These are phyloP conservation scores for Margarornis squamiger DNA, from an alignment of 2,797 vertebrate genomes.

Conservation along the genomic window DNA sequence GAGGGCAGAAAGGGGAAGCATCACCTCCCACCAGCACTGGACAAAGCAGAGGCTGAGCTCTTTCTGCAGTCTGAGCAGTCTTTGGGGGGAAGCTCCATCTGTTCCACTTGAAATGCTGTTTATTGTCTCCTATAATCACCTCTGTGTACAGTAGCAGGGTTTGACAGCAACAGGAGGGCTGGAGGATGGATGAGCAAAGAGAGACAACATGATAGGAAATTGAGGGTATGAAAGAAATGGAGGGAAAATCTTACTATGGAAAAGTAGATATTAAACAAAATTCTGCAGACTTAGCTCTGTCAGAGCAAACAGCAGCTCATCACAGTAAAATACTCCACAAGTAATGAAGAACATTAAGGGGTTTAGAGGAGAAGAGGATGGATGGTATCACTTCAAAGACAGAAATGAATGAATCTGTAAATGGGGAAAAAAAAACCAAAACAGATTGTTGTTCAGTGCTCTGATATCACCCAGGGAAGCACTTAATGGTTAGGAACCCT, in stretches of 20 bases:
- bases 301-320: not conserved
- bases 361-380: not conserved
- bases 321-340: not conserved
- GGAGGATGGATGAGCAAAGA: not conserved
- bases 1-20: not conserved
- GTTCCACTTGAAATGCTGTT: slow-evolving; percentile 28
- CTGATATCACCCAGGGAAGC: not conserved
- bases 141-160: not conserved
- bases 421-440: not conserved
- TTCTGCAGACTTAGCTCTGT: not conserved
- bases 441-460: not conserved
- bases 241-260: not conserved
- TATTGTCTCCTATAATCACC: slow-evolving; percentile 31
- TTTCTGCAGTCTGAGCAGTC: not conserved
- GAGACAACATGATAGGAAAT: not conserved
- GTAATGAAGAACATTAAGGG: not conserved
- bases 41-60: not conserved
- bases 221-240: not conserved
- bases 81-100: not conserved
- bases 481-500: not conserved
- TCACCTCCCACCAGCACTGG: not conserved
- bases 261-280: not conserved
- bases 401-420: not conserved
- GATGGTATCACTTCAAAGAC: not conserved
- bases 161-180: not conserved